These are phyloP conservation scores for Protomyctophum bolini DNA, from an alignment of 2,113 vertebrate genomes.

Conservation along the genomic window DNA sequence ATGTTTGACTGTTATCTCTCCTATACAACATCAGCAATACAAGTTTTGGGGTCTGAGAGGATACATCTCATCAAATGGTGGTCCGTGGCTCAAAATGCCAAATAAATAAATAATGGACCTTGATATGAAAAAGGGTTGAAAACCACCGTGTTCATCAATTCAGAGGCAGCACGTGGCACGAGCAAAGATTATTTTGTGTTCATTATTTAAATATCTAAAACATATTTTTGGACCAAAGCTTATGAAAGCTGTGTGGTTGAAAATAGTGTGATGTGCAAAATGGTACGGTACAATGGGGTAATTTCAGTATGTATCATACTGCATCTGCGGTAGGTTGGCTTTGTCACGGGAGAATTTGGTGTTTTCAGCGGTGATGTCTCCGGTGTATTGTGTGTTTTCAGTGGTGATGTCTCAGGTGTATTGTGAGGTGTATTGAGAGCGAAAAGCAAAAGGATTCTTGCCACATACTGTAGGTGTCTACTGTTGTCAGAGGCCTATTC, in stretches of 20 bases:
- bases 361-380: neutral
- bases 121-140: too few species aligned
- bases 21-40: too few species aligned
- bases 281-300: slow-evolving; percentile 11
- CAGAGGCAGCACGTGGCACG: slow-evolving; percentile 8
- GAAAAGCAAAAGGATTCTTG: neutral
- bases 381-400: slow-evolving; percentile 1
- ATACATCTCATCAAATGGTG: too few species aligned
- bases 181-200: slow-evolving; percentile 33
- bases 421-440: too few species aligned
- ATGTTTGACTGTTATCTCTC: too few species aligned
- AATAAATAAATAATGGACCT: too few species aligned
- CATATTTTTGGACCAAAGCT: slow-evolving; percentile 4
- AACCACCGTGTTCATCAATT: slow-evolving; percentile 13
- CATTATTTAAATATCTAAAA: slow-evolving; percentile 36
- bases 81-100: too few species aligned
- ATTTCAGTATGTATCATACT: neutral
- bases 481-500: slow-evolving; percentile 22
- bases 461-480: slow-evolving; percentile 5
- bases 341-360: neutral
- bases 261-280: slow-evolving; percentile 11
- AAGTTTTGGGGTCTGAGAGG: too few species aligned
- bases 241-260: neutral
- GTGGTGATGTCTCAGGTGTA: slow-evolving; percentile 16
- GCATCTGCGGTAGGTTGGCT: neutral